Evolutionary conservation across 92 coral and sea anemone genomes (phyloP), one percentile per base, ranked within the genome.

Genomic region (Phenganax subtilis): DNA sequence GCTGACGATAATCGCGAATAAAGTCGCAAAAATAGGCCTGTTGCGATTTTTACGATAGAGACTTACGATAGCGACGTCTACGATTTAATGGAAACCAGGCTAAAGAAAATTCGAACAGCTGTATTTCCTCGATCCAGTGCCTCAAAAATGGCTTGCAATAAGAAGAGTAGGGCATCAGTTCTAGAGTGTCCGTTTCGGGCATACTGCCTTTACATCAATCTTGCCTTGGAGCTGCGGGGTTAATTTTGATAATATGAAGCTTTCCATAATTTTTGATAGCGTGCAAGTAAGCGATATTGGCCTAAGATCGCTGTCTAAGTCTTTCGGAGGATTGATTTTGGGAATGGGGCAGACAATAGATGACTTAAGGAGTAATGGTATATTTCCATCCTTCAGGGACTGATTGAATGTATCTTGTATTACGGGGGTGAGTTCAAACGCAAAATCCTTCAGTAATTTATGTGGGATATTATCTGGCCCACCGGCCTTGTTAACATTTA

Each of bases 251-350:
- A 85, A 72, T 3, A 85, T 64, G 77, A 86, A 84, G 16, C 86
- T 87, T 80, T 89, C 92, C 88, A 84, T 73, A 27, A 89, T 84
- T 68, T 89, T 84, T 0, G 85, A 86, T 15, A 86, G 58, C 0
- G 85, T 84, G 15, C 89, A 89, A 3, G 88, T 89, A 1, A 80
- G 81, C 2, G 25, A 20, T 20, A 20, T 84, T 10, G 83, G 83
- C 76, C 83, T 84, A 59, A 84, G 76, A 54, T 84, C 82, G 44
- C 29, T 75, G 12, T 55, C 44, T 8, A 84, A 70, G 29, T 79
- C 56, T 54, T 66, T 84, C 27, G 87, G 90, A 25, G 82, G 87
- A 37, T 84, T 54, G 16, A 87, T 74, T 54, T 81, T 86, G 17
- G 88, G 88, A 25, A 86, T 20, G 25, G 88, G 88, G 57, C n/a